Conservation (phyloP, 2,888 invertebrate species). For the Pandemis corylana region DNA sequence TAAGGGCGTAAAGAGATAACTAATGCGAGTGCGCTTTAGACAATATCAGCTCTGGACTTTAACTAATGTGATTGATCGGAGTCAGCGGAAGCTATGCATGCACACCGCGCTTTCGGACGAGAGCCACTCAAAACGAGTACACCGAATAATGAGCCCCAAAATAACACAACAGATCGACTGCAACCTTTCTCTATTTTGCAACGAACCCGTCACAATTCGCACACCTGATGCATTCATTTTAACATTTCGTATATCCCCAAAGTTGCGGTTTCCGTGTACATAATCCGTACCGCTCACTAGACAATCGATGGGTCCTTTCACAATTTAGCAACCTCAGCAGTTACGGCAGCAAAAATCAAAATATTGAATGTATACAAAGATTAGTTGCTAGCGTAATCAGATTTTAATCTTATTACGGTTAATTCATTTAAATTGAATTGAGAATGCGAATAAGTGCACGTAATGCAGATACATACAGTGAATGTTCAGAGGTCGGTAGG, state of each 20-base stretch:
- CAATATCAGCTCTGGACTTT: too few species aligned
- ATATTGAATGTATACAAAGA: constrained; percentile 11
- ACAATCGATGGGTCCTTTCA: constrained; percentile 26
- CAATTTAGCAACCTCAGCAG: constrained; percentile 12
- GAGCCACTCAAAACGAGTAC: neutral
- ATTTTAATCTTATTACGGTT: constrained; percentile 19
- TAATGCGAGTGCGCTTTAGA: too few species aligned
- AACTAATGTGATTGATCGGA: too few species aligned
- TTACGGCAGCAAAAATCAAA: constrained; percentile 17
- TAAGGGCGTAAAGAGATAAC: too few species aligned
- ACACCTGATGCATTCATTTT: constrained; percentile 20
- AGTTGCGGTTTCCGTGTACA: constrained; percentile 23
- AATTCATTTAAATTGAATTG: constrained; percentile 23
- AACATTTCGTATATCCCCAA: constrained; percentile 9
- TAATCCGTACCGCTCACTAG: neutral
- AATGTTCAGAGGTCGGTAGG: constrained; percentile 2
- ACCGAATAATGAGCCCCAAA: constrained; percentile 29
- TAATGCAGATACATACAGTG: neutral
- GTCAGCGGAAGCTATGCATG: too few species aligned
- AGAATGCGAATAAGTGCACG: constrained; percentile 18
- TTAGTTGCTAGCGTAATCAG: constrained; percentile 21
- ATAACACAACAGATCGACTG: constrained; percentile 13
- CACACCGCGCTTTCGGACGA: too few species aligned
- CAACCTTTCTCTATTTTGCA: constrained; percentile 36
- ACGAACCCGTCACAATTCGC: constrained; percentile 8